phyloP scores from a whole-genome alignment of 2,113 vertebrate genomes.

The Xiphias gladius region DNA sequence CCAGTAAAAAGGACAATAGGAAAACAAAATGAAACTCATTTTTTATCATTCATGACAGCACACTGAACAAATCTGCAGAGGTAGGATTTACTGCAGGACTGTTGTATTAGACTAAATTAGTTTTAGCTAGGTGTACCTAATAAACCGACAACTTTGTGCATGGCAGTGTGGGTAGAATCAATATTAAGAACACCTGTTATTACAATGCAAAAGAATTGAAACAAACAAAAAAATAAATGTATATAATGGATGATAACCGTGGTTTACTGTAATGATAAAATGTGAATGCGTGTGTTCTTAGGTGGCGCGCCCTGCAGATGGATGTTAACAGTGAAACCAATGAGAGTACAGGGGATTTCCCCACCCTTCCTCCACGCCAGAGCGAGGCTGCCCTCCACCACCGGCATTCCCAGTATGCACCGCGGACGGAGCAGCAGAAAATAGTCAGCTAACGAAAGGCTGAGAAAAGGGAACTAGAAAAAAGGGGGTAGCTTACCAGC shows the following conservation, averaged over 20 bases:
- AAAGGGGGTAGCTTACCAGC: conserved; percentile 49
- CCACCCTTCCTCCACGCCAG: conserved; percentile 81
- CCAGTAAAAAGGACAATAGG: no score
- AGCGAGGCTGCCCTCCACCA: conserved; percentile 81
- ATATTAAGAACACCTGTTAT: not conserved
- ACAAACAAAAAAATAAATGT: not conserved
- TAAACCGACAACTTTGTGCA: no score
- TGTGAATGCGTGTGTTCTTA: not conserved
- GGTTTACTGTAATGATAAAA: not conserved
- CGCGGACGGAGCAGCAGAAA: conserved; percentile 84
- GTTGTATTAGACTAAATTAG: no score
- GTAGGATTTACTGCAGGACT: no score
- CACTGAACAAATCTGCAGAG: no score
- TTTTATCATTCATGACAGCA: no score
- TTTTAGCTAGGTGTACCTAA: no score
- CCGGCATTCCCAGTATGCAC: conserved; percentile 89
- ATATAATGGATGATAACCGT: not conserved
- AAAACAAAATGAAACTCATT: no score
- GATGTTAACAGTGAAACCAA: conserved; percentile 57
- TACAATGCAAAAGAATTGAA: not conserved
- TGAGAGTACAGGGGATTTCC: conserved; percentile 71
- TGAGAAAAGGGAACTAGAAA: conserved; percentile 75
- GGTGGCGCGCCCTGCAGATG: conserved; percentile 40
- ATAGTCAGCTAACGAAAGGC: conserved; percentile 82
- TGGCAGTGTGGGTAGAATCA: not conserved